Base-by-base conservation (phyloP, 2,113 vertebrate genomes). In the Microtus ochrogaster region DNA sequence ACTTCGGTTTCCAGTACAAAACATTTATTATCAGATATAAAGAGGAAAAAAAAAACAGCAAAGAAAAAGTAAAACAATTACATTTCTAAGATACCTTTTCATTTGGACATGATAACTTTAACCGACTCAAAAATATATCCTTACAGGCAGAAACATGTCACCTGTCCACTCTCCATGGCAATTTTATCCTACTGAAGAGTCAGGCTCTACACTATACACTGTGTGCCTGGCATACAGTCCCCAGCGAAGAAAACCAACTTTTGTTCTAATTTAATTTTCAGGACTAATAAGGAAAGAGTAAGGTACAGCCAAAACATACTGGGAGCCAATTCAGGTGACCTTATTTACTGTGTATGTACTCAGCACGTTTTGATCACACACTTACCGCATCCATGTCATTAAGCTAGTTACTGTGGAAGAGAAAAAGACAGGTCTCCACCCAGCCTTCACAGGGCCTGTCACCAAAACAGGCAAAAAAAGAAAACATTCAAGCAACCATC, bases 231-330 rank as follows among this genome's bases (percentile, higher is more conserved):
- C 19, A 83, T 14, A 86, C 5, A 93, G 10, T 85, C 65, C 28
- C 22, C 78, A 70, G 74, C 92, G 78, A 94, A 97, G 58, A 94
- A 87, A 84, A 47, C 6, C 2, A 33, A 89, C 6, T 91, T 58
- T 88, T 30, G 76, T 86, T 85, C 85, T 14, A 76, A 52, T 28
- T 90, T 72, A 76, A 52, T 33, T 88, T 72, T 52, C 11, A 91
- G 44, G 77, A 82, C 83, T 72, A 81, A 91, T 52, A 30, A 87
- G 83, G 39, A 41, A 2, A 17, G 92, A 91, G 86, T 33, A 24
- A 55, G 2, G 30, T 7, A 41, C 2, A 3, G 49, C 13, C 41
- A 77, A 79, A 89, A 91, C 28, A 66, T 28, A 73, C 0, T 33
- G 44, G 79, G 83, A 36, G 39, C 63, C 41, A 89, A 49, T 24